A percentile compares a stretch with the other conserved stretches of the same genome.
Conservation (phyloP, 2,113 vertebrate species). For the Hyperopisus bebe region DNA sequence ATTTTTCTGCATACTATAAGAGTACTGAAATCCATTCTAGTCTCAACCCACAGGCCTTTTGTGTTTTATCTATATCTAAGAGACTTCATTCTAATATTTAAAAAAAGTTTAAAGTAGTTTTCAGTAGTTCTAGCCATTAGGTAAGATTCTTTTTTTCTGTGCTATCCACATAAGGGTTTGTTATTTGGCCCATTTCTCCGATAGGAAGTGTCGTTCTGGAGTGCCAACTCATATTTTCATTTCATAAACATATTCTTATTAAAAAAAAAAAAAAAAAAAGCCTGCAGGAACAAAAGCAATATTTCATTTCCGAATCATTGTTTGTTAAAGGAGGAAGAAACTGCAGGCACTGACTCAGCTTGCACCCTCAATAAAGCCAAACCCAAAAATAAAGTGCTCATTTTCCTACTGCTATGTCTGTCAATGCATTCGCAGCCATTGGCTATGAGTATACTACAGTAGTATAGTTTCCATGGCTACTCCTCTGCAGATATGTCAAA, state of each 20-base stretch:
- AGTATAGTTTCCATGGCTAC: background rate
- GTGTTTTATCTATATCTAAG: background rate
- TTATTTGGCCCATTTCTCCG: background rate
- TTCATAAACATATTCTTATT: conserved; percentile 4
- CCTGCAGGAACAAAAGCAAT: background rate
- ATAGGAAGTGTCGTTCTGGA: background rate
- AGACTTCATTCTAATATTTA: background rate
- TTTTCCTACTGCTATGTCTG: background rate
- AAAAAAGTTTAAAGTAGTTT: background rate
- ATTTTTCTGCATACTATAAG: background rate
- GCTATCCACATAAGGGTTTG: background rate
- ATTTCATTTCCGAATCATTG: background rate
- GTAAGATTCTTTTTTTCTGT: background rate
- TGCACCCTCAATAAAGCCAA: background rate
- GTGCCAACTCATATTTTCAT: background rate
- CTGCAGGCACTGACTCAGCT: background rate
- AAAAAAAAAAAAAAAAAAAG: background rate
- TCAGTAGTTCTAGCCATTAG: background rate
- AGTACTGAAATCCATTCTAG: background rate
- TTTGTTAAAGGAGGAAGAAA: background rate
- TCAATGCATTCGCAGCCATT: background rate
- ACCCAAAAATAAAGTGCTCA: background rate
- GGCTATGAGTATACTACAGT: background rate
- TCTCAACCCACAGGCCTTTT: background rate
- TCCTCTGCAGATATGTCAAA: background rate